Conservation (phyloP, 2,113 vertebrate genomes). For the Myrmophylax atrothorax region DNA sequence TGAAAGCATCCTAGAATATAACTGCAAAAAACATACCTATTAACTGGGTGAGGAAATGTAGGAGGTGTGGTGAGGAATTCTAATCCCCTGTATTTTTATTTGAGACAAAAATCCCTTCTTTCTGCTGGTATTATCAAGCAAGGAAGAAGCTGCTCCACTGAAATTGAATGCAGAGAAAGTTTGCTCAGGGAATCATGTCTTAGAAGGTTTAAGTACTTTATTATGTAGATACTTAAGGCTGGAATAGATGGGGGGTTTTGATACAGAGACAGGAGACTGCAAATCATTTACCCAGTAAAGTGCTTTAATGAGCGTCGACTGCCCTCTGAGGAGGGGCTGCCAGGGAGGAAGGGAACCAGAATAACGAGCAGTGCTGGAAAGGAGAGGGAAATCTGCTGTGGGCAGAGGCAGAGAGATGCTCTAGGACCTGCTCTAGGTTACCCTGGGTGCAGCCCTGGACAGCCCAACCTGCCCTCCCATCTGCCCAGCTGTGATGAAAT, state of each 20-base stretch:
- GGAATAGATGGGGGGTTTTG: background rate
- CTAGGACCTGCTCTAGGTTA: background rate
- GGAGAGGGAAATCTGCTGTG: background rate
- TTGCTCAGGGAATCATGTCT: constrained; percentile 27
- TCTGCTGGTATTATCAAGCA: background rate
- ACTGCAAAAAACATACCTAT: background rate
- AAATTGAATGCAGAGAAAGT: background rate
- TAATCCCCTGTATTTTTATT: background rate
- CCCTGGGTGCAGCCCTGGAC: background rate
- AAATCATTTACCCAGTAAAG: constrained; percentile 22
- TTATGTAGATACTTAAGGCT: constrained; percentile 6
- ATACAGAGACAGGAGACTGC: background rate
- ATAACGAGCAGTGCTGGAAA: background rate
- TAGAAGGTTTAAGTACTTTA: constrained; percentile 29
- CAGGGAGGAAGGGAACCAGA: background rate
- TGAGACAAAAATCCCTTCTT: constrained; percentile 23
- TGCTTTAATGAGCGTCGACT: background rate
- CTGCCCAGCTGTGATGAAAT: background rate
- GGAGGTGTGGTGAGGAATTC: background rate
- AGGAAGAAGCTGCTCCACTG: background rate
- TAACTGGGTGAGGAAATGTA: background rate
- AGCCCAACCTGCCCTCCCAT: fast-evolving
- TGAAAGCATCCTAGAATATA: background rate
- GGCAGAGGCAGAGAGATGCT: background rate
- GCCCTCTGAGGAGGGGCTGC: background rate